Percentiles rank a stretch among this genome's conserved stretches.
These are phyloP conservation scores for Pseudopleuronectes americanus DNA, from an alignment of 2,797 vertebrate genomes.

Conservation along the genomic window DNA sequence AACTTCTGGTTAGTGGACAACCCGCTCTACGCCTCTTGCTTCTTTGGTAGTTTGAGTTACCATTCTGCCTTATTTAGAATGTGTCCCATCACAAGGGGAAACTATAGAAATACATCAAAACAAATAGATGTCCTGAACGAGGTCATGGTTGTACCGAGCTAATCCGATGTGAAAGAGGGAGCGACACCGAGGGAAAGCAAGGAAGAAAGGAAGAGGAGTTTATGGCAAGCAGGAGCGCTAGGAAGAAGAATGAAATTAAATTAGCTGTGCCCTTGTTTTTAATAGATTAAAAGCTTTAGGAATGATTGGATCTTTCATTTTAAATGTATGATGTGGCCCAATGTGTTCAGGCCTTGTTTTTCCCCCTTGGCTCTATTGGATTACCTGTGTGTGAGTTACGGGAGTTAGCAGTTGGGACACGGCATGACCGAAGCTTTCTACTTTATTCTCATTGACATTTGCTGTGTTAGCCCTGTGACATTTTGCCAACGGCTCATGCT, in stretches of 20 bases:
- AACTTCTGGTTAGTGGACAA: no score
- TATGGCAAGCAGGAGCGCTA: neutral
- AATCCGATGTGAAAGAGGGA: constrained; percentile 35
- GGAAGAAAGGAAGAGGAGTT: neutral
- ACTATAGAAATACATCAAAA: constrained; percentile 71
- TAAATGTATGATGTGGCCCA: constrained; percentile 64
- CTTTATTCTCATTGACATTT: neutral
- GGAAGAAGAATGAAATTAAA: constrained; percentile 50
- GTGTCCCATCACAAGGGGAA: constrained; percentile 34
- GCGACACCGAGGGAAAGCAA: neutral
- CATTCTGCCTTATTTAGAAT: constrained; percentile 39
- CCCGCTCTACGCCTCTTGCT: neutral
- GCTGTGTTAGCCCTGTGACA: constrained; percentile 13
- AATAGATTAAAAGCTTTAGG: constrained; percentile 80
- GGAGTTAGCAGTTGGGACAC: constrained; percentile 24
- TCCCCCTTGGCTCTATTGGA: constrained; percentile 43
- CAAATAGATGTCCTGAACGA: constrained; percentile 56
- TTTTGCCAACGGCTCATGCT: constrained; percentile 20
- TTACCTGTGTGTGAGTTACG: constrained; percentile 52
- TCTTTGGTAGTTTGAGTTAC: neutral
- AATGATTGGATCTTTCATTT: constrained; percentile 76
- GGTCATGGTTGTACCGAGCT: constrained; percentile 51
- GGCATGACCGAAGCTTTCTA: constrained; percentile 18
- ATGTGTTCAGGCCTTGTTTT: neutral
- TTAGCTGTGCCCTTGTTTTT: constrained; percentile 76